phyloP scores from a whole-genome alignment of 1,140 invertebrate genomes.

The Drosophila chauvacae region DNA sequence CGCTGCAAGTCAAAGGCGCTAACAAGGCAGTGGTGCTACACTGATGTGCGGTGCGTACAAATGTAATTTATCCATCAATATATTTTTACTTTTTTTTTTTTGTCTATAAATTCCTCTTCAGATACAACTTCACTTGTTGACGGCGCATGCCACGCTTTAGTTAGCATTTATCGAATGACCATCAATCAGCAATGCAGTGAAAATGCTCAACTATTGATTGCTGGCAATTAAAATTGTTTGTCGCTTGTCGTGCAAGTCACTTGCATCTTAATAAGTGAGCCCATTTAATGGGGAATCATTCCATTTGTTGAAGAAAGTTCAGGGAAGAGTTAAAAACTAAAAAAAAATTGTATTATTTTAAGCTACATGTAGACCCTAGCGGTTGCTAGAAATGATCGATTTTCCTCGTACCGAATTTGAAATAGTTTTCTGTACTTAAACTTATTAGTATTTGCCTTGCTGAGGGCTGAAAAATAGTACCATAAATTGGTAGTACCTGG shows the following conservation, averaged over 20 bases:
- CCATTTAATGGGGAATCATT: conserved; percentile 50
- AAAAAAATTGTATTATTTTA: background rate
- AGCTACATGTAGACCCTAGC: background rate
- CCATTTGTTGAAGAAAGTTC: conserved; percentile 7
- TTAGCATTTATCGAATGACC: conserved; percentile 34
- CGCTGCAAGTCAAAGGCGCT: conserved; percentile 12
- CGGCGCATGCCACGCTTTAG: conserved; percentile 42
- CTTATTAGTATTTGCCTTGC: no score
- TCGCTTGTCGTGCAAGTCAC: conserved; percentile 10
- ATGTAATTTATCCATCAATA: conserved; percentile 2
- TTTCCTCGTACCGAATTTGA: background rate
- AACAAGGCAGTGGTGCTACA: conserved; percentile 18
- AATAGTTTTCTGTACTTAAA: background rate
- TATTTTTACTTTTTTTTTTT: background rate
- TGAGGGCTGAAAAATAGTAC: background rate
- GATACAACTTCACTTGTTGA: conserved; percentile 9
- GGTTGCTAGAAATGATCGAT: no score
- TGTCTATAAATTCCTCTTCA: background rate
- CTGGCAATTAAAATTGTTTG: conserved; percentile 40
- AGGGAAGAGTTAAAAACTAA: background rate
- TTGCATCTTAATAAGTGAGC: conserved; percentile 23
- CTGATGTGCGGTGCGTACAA: conserved; percentile 17
- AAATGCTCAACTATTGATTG: conserved; percentile 35
- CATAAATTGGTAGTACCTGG: background rate
- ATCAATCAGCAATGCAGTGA: conserved; percentile 50